phyloP scores from a whole-genome alignment of 2,797 vertebrate genomes.

The Sylvia borin region DNA sequence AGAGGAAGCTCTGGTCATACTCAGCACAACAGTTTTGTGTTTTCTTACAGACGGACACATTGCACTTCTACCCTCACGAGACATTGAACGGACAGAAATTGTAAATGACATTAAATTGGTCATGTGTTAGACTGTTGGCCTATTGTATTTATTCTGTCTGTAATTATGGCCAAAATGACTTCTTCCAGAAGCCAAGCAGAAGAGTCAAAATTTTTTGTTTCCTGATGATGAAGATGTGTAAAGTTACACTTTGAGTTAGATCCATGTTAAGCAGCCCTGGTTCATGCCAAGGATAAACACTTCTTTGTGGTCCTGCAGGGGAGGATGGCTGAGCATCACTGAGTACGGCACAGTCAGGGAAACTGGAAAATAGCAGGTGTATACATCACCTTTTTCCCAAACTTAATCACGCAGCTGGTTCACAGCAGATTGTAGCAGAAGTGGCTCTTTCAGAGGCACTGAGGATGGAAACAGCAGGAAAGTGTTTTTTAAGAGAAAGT shows the following conservation, averaged over 20 bases:
- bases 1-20: background rate
- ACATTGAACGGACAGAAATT: background rate
- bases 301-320: background rate
- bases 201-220: background rate
- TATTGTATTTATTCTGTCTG: background rate
- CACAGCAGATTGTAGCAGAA: slow-evolving; percentile 27
- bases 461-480: slow-evolving; percentile 12
- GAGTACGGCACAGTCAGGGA: background rate
- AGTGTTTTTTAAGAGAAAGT: slow-evolving; percentile 40
- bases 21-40: background rate
- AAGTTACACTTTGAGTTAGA: background rate
- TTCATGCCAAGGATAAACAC: background rate
- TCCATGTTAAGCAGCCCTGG: background rate
- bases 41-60: background rate
- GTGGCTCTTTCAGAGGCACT: slow-evolving; percentile 21
- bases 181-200: background rate
- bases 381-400: background rate
- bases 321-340: background rate
- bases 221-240: background rate
- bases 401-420: background rate
- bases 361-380: slow-evolving; percentile 27
- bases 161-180: background rate
- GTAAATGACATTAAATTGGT: background rate
- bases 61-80: background rate
- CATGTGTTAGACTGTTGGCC: background rate